Conservation (phyloP, 2,888 invertebrate genomes). For the Pammene aurita region DNA sequence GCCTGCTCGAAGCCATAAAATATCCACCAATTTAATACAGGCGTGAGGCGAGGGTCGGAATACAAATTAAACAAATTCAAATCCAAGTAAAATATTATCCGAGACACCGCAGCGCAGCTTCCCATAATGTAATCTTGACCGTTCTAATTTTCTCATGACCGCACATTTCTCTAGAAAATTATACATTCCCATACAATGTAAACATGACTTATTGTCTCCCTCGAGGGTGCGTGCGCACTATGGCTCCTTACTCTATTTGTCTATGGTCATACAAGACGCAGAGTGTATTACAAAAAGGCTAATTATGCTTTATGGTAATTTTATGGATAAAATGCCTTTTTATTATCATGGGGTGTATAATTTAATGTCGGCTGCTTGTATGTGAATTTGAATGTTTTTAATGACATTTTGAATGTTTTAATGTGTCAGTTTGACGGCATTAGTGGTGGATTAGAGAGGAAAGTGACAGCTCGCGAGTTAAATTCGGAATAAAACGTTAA, state of each 20-base stretch:
- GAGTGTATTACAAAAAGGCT: constrained; percentile 75
- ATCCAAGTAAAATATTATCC: constrained; percentile 27
- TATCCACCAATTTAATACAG: constrained; percentile 4
- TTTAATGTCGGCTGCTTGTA: constrained; percentile 60
- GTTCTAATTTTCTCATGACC: constrained; percentile 74
- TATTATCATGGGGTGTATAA: constrained; percentile 67
- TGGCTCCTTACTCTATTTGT: constrained; percentile 51
- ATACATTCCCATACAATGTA: constrained; percentile 80
- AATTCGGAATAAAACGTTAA: constrained; percentile 29
- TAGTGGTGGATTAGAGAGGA: constrained; percentile 49
- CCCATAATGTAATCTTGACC: constrained; percentile 62
- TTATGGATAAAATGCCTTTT: constrained; percentile 66
- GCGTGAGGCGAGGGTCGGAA: constrained; percentile 29
- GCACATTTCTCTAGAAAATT: constrained; percentile 75
- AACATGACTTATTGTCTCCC: constrained; percentile 69
- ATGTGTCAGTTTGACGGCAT: constrained; percentile 65
- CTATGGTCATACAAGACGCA: constrained; percentile 56
- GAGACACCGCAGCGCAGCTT: constrained; percentile 27
- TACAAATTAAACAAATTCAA: constrained; percentile 26
- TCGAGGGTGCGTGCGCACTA: constrained; percentile 54
- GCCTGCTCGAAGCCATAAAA: not conserved
- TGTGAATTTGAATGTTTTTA: constrained; percentile 62
- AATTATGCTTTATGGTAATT: constrained; percentile 80
- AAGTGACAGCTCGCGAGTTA: constrained; percentile 31
- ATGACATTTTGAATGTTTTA: constrained; percentile 56